Evolutionary conservation across 2,888 invertebrate genomes (phyloP), one percentile per base, ranked within the genome.

Genomic region (Dysmachus trigonus): DNA sequence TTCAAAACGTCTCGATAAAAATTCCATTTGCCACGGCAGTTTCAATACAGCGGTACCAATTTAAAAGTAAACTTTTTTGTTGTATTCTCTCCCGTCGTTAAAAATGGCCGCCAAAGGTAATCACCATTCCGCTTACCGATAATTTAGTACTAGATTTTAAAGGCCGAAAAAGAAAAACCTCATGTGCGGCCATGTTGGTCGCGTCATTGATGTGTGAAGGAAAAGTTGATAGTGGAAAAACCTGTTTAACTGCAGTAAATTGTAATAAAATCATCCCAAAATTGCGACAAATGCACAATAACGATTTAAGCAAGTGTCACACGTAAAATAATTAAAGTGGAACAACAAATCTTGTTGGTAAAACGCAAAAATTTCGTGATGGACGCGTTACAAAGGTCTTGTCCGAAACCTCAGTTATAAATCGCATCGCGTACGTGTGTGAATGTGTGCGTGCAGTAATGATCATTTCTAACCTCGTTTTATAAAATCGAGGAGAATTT

Each of bases 111-210:
- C 18, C 72, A 73, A 73, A 15, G 27, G 8, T 31, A 22, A 73
- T 73, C 47, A 47, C 47, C 47, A 35, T 73, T 72, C 38, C 62
- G 22, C 62, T 83, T 72, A 71, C 62, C 53, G 33, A 71, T 62
- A 82, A 72, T 71, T 72, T 83, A 72, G 83, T 83, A 83, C 71
- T 83, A 83, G 83, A 41, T 72, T 71, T 82, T 27, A 83, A 83
- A 81, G 47, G 27, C 33, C 31, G 30, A 72, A 72, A 83, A 71
- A 72, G 38, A 41, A 83, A 77, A 83, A 72, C 72, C 72, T 72
- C 83, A 72, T 83, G 83, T 83, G 83, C 83, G 83, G 81, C 85
- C 85, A 85, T 85, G 76, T 86, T 86, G 86, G 86, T 86, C 86
- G 86, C 86, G 79, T 86, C 86, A 81, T 81, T 41, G 81, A 76